Evolutionary conservation across 2,888 invertebrate genomes (phyloP), one percentile per base, ranked within the genome.

Genomic region (Prostheceraeus crozeri): DNA sequence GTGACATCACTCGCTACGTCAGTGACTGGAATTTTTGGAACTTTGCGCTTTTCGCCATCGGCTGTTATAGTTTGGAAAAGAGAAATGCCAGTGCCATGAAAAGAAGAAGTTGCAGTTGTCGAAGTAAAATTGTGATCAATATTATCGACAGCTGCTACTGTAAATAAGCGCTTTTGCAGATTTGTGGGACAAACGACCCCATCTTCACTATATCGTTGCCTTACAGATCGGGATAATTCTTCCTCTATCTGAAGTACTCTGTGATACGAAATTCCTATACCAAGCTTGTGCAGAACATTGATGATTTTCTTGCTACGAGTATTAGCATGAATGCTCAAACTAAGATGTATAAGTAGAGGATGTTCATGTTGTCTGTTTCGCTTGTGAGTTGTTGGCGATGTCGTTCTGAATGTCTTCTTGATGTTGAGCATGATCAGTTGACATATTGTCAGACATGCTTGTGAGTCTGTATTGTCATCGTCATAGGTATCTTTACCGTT

Each of bases 21-120:
- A n/a, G n/a, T n/a, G n/a, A n/a, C n/a, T n/a, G n/a, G n/a, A n/a
- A n/a, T n/a, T n/a, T n/a, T n/a, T n/a, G n/a, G n/a, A n/a, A n/a
- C n/a, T n/a, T n/a, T n/a, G n/a, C n/a, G n/a, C n/a, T n/a, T n/a
- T n/a, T n/a, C n/a, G n/a, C n/a, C n/a, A n/a, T n/a, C n/a, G n/a
- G n/a, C n/a, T n/a, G n/a, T n/a, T n/a, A n/a, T n/a, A n/a, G n/a
- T n/a, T n/a, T n/a, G n/a, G 14, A 63, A 57, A 19, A 61, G n/a
- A 28, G 45, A 35, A 11, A 54, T 64, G 4, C 56, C 28, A 11
- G 63, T 62, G 2, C 62, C 63, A 60, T 63, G 59, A n/a, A 63
- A 60, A 6, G 62, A 63, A 1, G 27, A 16, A 14, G 30, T 10
- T 21, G 63, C 45, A 31, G 62, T 59, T 6, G 54, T n/a, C 25